A percentile compares a stretch with the other conserved stretches of the same genome.
Evolutionary conservation across 2,888 invertebrate species (phyloP).

Genomic region (Blastobasis adustella): DNA sequence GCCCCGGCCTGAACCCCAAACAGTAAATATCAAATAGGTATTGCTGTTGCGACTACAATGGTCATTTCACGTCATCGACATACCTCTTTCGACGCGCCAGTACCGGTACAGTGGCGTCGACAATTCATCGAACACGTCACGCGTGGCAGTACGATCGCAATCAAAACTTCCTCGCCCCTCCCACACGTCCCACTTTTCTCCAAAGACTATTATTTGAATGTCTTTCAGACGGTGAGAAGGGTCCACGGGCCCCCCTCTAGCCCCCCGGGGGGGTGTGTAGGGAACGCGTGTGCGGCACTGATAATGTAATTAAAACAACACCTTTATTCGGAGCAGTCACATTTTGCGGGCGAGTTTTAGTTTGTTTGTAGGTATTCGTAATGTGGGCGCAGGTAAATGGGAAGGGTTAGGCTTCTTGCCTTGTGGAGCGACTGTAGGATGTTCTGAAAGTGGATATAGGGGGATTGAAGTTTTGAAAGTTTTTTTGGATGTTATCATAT

Average conservation of each 20-base stretch:
- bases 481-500: too few relatives aligned
- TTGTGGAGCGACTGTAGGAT: too few relatives aligned
- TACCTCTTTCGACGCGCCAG: background rate
- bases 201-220: slow-evolving; percentile 71
- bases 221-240: slow-evolving; percentile 72
- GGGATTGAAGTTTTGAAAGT: too few relatives aligned
- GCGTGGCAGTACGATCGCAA: slow-evolving; percentile 60
- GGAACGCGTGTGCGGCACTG: slow-evolving; percentile 60
- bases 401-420: too few relatives aligned
- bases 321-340: slow-evolving; percentile 62
- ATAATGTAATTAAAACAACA: slow-evolving; percentile 76
- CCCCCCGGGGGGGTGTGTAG: slow-evolving; percentile 18
- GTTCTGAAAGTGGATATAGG: too few relatives aligned
- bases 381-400: too few relatives aligned
- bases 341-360: slow-evolving; percentile 46
- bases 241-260: slow-evolving; percentile 35
- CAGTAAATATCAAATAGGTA: too few relatives aligned
- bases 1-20: too few relatives aligned
- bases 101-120: slow-evolving; percentile 16
- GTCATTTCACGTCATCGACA: too few relatives aligned
- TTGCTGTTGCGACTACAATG: too few relatives aligned
- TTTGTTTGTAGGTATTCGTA: slow-evolving; percentile 21
- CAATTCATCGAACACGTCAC: slow-evolving; percentile 55
- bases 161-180: slow-evolving; percentile 52
- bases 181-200: slow-evolving; percentile 52